A percentile compares a stretch with the other conserved stretches of the same genome.
Evolutionary conservation across 2,113 vertebrate species (phyloP).

Genomic region (Ictidomys tridecemlineatus): DNA sequence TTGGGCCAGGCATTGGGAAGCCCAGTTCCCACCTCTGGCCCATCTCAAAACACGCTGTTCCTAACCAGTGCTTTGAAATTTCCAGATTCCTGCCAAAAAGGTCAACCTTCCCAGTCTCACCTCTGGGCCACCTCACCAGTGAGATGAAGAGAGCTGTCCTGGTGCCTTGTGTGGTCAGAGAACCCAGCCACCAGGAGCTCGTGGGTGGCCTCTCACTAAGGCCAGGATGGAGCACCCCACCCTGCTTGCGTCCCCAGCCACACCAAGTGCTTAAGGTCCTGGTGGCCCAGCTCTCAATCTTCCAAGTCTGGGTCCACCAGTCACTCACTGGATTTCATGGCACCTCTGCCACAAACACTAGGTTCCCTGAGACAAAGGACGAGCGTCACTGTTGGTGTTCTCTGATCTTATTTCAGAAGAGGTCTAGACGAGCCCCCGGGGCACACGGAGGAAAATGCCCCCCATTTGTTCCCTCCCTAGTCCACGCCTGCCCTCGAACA

Average conservation of each 20-base stretch:
- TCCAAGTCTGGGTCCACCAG: too few species aligned
- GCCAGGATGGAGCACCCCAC: too few species aligned
- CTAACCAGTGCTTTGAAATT: not conserved
- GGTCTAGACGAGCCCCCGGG: not conserved
- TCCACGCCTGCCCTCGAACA: not conserved
- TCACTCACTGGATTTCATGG: too few species aligned
- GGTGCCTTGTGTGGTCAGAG: not conserved
- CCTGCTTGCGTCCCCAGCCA: not conserved
- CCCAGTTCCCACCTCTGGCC: not conserved
- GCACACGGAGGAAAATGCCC: not conserved
- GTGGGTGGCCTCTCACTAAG: not conserved
- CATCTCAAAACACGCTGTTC: too few species aligned
- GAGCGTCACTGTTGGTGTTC: not conserved
- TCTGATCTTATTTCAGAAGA: not conserved
- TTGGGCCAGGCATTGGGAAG: too few species aligned
- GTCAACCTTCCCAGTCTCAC: not conserved
- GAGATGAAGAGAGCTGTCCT: not conserved
- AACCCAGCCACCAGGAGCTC: too few species aligned
- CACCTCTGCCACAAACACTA: too few species aligned
- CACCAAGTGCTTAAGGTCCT: not conserved
- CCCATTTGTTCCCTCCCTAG: not conserved
- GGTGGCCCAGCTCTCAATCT: not conserved
- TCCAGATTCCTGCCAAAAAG: not conserved
- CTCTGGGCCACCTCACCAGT: not conserved
- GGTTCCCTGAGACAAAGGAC: not conserved